Evolutionary conservation across 2,113 vertebrate species (phyloP).

Genomic region (Ammodytes dubius): DNA sequence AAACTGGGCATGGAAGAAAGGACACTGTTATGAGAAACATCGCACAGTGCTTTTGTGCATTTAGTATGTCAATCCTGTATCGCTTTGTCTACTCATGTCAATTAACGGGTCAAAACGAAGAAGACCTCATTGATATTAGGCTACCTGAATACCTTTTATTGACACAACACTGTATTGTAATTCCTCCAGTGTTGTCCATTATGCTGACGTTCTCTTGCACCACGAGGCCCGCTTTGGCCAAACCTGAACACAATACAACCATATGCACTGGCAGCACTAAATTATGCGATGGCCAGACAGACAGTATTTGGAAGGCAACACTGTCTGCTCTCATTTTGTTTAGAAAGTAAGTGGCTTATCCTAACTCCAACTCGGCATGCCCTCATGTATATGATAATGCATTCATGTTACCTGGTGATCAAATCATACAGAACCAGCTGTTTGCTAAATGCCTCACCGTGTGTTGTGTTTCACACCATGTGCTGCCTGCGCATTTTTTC

Average conservation of each 20-base stretch:
- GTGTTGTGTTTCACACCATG: conserved; percentile 3
- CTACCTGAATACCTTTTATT: background rate
- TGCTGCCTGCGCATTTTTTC: background rate
- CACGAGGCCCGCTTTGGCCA: background rate
- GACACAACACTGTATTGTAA: conserved; percentile 19
- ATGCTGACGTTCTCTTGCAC: conserved; percentile 23
- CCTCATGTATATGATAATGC: conserved; percentile 39
- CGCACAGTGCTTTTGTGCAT: background rate
- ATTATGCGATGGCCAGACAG: conserved; percentile 42
- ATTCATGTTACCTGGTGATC: conserved; percentile 22
- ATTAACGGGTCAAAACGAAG: background rate
- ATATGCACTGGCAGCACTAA: conserved; percentile 20
- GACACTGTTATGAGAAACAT: too few species aligned
- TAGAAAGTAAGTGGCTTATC: background rate
- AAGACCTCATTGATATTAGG: background rate
- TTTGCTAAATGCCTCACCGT: conserved; percentile 7
- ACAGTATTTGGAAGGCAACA: conserved; percentile 4
- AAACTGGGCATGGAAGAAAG: too few species aligned
- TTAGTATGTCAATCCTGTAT: background rate
- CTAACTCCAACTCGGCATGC: conserved; percentile 21
- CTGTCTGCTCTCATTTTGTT: conserved; percentile 10
- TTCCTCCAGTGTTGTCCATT: conserved; percentile 21
- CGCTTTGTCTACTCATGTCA: background rate
- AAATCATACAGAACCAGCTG: conserved; percentile 42
- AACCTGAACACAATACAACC: conserved; percentile 25